A percentile compares a stretch with the other conserved stretches of the same genome.
These are phyloP conservation scores for Drosophila punjabiensis DNA, from an alignment of 1,140 invertebrate genomes.

Conservation along the genomic window DNA sequence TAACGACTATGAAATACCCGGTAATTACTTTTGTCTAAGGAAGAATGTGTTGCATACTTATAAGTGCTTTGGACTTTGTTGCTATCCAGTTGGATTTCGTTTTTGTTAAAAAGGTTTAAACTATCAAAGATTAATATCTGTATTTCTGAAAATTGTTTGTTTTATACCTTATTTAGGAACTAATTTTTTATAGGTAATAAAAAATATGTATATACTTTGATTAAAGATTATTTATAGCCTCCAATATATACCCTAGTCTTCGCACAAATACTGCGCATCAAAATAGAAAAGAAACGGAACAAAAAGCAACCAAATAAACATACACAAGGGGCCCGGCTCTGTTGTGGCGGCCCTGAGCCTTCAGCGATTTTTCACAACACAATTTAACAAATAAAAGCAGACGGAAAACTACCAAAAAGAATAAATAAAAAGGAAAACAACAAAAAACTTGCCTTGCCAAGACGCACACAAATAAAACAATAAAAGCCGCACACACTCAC, in stretches of 20 bases:
- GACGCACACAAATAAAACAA: slow-evolving; percentile 78
- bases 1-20: not conserved
- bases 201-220: not conserved
- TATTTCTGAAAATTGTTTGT: too few species aligned
- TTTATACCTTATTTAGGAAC: too few species aligned
- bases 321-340: slow-evolving; percentile 39
- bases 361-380: slow-evolving; percentile 80
- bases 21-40: not conserved
- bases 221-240: not conserved
- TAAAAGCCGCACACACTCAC: slow-evolving; percentile 64
- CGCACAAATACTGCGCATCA: slow-evolving; percentile 1
- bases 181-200: not conserved
- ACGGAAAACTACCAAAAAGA: slow-evolving; percentile 43
- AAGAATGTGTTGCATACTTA: not conserved
- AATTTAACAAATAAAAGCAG: slow-evolving; percentile 81
- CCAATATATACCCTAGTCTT: not conserved
- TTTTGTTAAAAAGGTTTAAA: too few species aligned
- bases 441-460: slow-evolving; percentile 64
- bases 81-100: too few species aligned
- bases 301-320: slow-evolving; percentile 55
- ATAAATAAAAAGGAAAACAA: slow-evolving; percentile 60
- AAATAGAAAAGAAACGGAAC: slow-evolving; percentile 32
- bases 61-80: too few species aligned
- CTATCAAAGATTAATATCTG: too few species aligned
- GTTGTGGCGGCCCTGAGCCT: slow-evolving; percentile 56